Base-by-base conservation (phyloP, 2,797 vertebrate species). In the Enteromius radiatus region DNA sequence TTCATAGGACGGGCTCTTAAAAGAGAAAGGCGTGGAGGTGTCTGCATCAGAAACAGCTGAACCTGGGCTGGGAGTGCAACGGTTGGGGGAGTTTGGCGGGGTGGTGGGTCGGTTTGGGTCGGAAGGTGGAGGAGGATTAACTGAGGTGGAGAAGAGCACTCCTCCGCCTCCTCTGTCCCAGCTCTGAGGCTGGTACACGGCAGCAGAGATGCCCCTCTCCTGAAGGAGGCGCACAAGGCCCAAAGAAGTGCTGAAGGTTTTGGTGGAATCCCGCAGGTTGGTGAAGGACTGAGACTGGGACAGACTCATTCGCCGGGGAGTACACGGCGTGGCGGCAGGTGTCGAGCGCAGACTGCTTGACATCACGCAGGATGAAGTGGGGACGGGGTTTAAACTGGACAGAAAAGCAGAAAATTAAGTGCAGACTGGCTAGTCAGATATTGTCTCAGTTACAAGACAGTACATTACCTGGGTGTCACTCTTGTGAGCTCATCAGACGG, bases 201-300 rank as follows among this genome's bases (percentile, higher is more conserved):
- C 98, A 15, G 98, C 97, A 0, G 98, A 99, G 88, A 99, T 99
- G 64, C 98, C 98, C 54, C 95, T 93, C 88, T 99, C 98, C 92
- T 99, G 98, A 82, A 99, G 94, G 74, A 99, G 95, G 91, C 97
- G 97, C 88, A 99, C 98, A 82, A 99, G 92, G 49, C 98, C 98
- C 86, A 99, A 91, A 9, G 98, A 99, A 0, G 97, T 99, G 95
- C 98, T 99, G 96, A 97, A 98, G 2, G 98, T 99, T 0, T 97
- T 98, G 0, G 98, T 99, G 82, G 96, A 97, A 90, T 99, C 98
- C 86, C 98, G 97, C 87, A 96, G 89, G 90, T 99, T 99, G 15
- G 98, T 99, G 84, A 96, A 99, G 85, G 98, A 99, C 88, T 99
- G 98, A 0, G 97, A 98, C 86, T 99, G 98, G 0, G 97, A 98